A percentile compares a stretch with the other conserved stretches of the same genome.
These are phyloP conservation scores for Ornithoptera alexandrae DNA, from an alignment of 2,888 invertebrate genomes.

Conservation along the genomic window DNA sequence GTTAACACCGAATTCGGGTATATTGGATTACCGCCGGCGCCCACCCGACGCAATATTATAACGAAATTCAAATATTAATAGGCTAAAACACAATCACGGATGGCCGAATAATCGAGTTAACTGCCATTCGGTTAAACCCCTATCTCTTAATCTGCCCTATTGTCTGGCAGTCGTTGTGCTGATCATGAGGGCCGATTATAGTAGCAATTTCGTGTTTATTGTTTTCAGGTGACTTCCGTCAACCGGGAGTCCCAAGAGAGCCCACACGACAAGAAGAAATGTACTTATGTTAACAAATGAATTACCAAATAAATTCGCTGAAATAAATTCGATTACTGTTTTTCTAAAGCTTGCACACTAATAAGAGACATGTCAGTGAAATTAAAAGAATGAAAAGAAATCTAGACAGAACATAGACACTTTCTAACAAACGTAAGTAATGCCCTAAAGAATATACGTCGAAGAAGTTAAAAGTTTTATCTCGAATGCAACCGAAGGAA, in stretches of 20 bases:
- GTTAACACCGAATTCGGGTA: conserved; percentile 60
- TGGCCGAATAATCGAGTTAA: conserved; percentile 79
- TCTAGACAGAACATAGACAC: conserved; percentile 51
- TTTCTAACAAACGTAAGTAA: conserved; percentile 58
- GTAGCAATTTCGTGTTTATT: conserved; percentile 76
- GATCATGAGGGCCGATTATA: conserved; percentile 78
- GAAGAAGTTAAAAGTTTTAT: conserved; percentile 73
- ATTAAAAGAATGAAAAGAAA: conserved; percentile 33
- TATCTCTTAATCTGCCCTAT: conserved; percentile 76
- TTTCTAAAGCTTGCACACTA: not conserved
- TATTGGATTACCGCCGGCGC: conserved; percentile 70
- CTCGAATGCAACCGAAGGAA: conserved; percentile 71
- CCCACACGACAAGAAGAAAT: conserved; percentile 46
- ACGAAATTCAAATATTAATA: conserved; percentile 80
- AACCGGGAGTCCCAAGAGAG: conserved; percentile 51
- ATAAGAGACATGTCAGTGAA: not conserved
- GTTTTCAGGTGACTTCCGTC: conserved; percentile 73
- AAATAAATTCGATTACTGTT: conserved; percentile 18
- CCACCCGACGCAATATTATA: conserved; percentile 72
- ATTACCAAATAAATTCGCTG: conserved; percentile 54
- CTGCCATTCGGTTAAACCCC: conserved; percentile 76
- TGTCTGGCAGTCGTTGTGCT: conserved; percentile 69
- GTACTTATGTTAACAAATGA: conserved; percentile 48
- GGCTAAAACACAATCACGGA: conserved; percentile 78
- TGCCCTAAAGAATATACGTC: conserved; percentile 67